Evolutionary conservation across 1,140 invertebrate genomes (phyloP).

Genomic region (Lucilia sericata): DNA sequence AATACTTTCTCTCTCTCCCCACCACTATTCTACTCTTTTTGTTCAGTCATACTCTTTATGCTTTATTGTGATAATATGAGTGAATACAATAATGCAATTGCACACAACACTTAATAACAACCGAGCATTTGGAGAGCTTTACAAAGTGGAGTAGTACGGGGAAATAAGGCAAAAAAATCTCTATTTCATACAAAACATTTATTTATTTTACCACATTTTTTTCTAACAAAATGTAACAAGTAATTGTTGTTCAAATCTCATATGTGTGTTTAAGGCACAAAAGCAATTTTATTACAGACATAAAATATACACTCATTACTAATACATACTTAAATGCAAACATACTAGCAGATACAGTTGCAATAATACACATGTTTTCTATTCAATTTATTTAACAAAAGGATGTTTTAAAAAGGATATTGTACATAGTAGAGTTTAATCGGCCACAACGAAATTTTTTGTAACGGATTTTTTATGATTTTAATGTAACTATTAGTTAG

Average conservation of each 20-base stretch:
- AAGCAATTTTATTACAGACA: conserved; percentile 25
- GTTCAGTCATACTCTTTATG: not conserved
- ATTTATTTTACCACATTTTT: not conserved
- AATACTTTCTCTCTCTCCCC: not conserved
- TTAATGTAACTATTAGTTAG: too few relatives aligned
- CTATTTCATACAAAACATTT: not conserved
- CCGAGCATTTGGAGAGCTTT: not conserved
- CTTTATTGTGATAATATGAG: not conserved
- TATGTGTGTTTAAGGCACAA: conserved; percentile 29
- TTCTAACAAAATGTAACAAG: conserved; percentile 19
- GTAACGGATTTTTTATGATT: too few relatives aligned
- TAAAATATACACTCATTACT: conserved; percentile 3
- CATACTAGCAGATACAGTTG: not conserved
- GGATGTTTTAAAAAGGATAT: too few relatives aligned
- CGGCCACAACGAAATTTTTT: too few relatives aligned
- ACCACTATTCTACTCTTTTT: not conserved
- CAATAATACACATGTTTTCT: not conserved
- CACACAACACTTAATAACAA: not conserved
- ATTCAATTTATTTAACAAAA: not conserved
- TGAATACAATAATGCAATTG: conserved; percentile 15
- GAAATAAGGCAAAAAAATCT: not conserved
- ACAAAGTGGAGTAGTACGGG: not conserved
- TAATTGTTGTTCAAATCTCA: conserved; percentile 27
- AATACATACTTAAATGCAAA: not conserved
- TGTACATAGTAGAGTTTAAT: too few relatives aligned